A percentile compares a stretch with the other conserved stretches of the same genome.
Conservation (phyloP, 2,888 invertebrate genomes). For the Lasioglossum malachurum region DNA sequence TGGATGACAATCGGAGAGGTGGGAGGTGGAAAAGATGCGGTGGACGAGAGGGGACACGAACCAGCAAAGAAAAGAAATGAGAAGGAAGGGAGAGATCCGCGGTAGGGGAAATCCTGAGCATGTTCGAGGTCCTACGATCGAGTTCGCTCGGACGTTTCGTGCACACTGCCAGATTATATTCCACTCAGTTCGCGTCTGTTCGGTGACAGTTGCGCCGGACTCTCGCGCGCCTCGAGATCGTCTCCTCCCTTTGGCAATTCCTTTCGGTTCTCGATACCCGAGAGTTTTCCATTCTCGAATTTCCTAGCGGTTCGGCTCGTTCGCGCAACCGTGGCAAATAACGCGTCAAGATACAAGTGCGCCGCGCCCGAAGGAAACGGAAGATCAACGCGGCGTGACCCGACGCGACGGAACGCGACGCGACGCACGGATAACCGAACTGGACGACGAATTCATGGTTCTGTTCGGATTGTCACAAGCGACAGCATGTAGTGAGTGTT, state of each 20-base stretch:
- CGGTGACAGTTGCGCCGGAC: constrained; percentile 65
- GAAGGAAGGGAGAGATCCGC: constrained; percentile 47
- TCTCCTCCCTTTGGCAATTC: neutral
- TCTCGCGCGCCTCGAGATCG: constrained; percentile 3
- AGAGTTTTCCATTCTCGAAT: neutral
- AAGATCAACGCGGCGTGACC: neutral
- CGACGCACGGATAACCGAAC: constrained; percentile 9
- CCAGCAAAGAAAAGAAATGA: constrained; percentile 22
- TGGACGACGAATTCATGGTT: constrained; percentile 7
- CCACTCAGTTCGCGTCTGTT: constrained; percentile 75
- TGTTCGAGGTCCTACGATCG: constrained; percentile 76
- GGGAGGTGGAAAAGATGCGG: neutral
- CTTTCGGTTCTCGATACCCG: neutral
- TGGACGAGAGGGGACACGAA: neutral
- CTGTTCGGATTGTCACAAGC: neutral
- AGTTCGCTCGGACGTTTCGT: constrained; percentile 74
- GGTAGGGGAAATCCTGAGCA: constrained; percentile 79
- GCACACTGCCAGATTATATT: constrained; percentile 70
- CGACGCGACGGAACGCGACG: neutral
- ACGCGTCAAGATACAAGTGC: neutral
- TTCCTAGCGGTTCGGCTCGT: neutral
- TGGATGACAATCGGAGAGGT: neutral
- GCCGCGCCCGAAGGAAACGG: neutral
- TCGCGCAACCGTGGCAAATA: neutral
- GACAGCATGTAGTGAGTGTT: constrained; percentile 72